Evolutionary conservation across 2,797 vertebrate species (phyloP), one percentile per base, ranked within the genome.

Genomic region (Hypotaenidia philippensis): DNA sequence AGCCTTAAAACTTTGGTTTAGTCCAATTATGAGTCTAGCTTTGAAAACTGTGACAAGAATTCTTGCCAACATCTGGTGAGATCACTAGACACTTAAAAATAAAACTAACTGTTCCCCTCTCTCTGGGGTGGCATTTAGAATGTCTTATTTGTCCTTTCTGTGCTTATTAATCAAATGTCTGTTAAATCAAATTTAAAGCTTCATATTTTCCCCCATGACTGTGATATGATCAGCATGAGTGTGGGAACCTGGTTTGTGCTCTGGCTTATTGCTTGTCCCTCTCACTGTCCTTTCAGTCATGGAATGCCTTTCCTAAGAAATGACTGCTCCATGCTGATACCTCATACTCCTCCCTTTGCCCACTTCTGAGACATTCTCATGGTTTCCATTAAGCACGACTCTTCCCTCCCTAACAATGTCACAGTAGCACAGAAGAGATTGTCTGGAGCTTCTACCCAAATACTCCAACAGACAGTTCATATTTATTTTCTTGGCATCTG

Each of bases 401-500:
- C 55, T 74, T 53, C 50, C 63, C 56, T 57, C 60, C 75, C 53
- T 56, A 22, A 9, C 78, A 79, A 19, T 13, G 40, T 21, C 88
- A n/a, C 27, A 34, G 31, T 1, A 78, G 82, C 23, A 20, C 49
- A 55, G 41, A 55, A 18, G 40, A 64, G n/a, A n/a, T 17, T 31
- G 44, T 9, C 64, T 91, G 60, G 77, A 50, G 36, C 36, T 92
- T 75, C 38, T 41, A 91, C 89, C 83, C 94, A 84, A 76, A 29
- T 26, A 44, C 49, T 68, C 69, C 79, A 64, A 12, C 70, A 74
- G 63, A 45, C 45, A 88, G 57, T 11, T 93, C 61, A 6, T 66
- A 71, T 86, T 91, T 79, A 57, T 84, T 94, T 94, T 55, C 86
- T 81, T 92, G 91, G 70, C 87, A 57, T 66, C 93, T 92, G 60